A percentile compares a stretch with the other conserved stretches of the same genome.
Evolutionary conservation across 2,888 invertebrate species (phyloP).

Genomic region (Eretmocerus hayati): DNA sequence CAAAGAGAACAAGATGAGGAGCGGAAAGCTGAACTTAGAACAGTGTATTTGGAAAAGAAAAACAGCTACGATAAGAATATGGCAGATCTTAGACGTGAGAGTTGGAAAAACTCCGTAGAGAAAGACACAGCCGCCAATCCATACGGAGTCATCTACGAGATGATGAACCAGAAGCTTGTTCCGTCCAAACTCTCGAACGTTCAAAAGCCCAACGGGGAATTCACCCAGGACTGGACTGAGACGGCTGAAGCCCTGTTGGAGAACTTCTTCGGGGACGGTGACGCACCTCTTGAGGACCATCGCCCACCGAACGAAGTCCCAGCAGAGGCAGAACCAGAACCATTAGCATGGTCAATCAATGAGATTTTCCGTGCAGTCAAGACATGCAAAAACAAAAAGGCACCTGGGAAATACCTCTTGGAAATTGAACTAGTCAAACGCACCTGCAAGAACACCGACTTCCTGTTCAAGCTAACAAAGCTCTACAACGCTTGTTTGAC

Average conservation of each 20-base stretch:
- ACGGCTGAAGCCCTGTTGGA: conserved; percentile 1
- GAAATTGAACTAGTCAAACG: not conserved
- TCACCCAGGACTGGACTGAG: not conserved
- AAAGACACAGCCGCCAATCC: not conserved
- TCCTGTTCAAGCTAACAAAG: not conserved
- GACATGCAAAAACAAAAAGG: not conserved
- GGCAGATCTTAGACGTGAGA: not conserved
- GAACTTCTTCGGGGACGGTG: not conserved
- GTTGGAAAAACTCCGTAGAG: not conserved
- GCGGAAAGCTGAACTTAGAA: not conserved
- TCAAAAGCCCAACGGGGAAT: not conserved
- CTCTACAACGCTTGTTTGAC: not conserved
- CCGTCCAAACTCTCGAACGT: too few species aligned
- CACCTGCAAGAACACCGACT: not conserved
- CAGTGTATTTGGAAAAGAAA: not conserved
- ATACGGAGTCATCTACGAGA: not conserved
- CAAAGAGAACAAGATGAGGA: not conserved
- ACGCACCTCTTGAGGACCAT: not conserved
- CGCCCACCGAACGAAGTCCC: too few species aligned
- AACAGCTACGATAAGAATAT: not conserved
- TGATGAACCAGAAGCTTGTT: not conserved
- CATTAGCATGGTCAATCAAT: not conserved
- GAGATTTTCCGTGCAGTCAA: not conserved
- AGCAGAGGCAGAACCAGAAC: not conserved
- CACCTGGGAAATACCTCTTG: not conserved